phyloP scores from a whole-genome alignment of 2,797 vertebrate species.

The Zalophus californianus region DNA sequence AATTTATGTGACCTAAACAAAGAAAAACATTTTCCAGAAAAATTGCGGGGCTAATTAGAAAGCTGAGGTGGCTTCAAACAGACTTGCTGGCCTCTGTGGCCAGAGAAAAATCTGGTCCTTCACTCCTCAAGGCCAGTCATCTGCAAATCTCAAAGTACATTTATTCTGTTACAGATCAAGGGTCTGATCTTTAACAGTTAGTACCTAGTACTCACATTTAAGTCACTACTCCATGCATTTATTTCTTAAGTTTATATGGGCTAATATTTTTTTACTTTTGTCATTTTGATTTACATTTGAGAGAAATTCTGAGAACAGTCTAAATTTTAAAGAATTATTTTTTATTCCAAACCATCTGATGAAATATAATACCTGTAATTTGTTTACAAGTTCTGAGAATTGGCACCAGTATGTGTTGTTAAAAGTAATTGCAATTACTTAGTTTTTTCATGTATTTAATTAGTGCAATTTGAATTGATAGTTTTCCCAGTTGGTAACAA shows the following conservation, averaged over 20 bases:
- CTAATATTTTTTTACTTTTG: neutral
- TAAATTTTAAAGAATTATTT: neutral
- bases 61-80: neutral
- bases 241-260: neutral
- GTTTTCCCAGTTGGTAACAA: neutral
- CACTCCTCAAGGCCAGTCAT: neutral
- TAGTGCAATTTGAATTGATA: neutral
- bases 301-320: neutral
- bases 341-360: neutral
- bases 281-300: neutral
- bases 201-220: neutral
- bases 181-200: neutral
- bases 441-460: neutral
- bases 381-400: neutral
- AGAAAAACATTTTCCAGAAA: neutral
- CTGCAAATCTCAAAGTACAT: neutral
- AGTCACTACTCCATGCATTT: neutral
- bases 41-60: neutral
- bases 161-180: neutral
- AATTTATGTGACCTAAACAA: neutral
- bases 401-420: neutral
- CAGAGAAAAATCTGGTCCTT: neutral
- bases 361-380: neutral
- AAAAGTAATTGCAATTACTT: neutral
- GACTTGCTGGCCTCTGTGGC: neutral